Evolutionary conservation across 1,140 invertebrate genomes (phyloP).

Genomic region (Elysia chlorotica): DNA sequence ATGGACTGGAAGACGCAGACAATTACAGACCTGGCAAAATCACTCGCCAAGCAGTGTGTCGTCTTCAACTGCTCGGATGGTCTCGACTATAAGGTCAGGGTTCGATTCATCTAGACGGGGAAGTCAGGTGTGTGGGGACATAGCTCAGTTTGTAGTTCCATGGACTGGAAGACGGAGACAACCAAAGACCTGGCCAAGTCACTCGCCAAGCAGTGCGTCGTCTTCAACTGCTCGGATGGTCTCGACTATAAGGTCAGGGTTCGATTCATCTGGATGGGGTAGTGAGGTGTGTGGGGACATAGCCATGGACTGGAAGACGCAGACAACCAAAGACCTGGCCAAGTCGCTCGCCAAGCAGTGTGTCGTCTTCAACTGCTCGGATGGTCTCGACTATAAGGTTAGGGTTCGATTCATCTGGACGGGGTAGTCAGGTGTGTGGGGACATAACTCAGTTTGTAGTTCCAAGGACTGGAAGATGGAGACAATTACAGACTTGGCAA

Average conservation of each 20-base stretch:
- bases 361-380: too few species aligned
- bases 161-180: slow-evolving; percentile 64
- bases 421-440: too few species aligned
- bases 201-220: slow-evolving; percentile 84
- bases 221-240: slow-evolving; percentile 90
- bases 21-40: slow-evolving; percentile 73
- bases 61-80: too few species aligned
- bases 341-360: too few species aligned
- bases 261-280: not conserved
- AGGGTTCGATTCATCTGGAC: slow-evolving; percentile 48
- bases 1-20: slow-evolving; percentile 65
- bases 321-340: too few species aligned
- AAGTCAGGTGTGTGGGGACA: too few species aligned
- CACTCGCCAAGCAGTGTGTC: slow-evolving; percentile 95
- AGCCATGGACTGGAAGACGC: too few species aligned
- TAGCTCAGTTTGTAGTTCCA: too few species aligned
- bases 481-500: slow-evolving; percentile 81
- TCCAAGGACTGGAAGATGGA: slow-evolving; percentile 64
- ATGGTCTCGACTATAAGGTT: too few species aligned
- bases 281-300: too few species aligned
- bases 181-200: slow-evolving; percentile 86
- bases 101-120: not conserved
- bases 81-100: too few species aligned
- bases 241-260: slow-evolving; percentile 81
- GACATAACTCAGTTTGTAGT: too few species aligned